Evolutionary conservation across 2,888 invertebrate species (phyloP).

Genomic region (Drosophila putrida): DNA sequence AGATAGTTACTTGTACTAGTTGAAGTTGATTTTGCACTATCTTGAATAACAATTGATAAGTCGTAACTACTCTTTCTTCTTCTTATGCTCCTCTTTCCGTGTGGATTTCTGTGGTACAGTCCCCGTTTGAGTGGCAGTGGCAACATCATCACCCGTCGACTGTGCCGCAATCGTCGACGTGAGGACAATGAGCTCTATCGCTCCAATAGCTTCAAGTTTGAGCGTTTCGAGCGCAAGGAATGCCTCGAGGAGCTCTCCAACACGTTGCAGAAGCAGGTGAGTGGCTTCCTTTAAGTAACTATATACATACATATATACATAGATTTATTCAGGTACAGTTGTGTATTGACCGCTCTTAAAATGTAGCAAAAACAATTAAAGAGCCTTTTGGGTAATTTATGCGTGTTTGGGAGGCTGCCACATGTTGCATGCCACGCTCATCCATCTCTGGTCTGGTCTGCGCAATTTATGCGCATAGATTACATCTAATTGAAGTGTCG

Average conservation of each 20-base stretch:
- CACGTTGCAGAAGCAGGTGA: slow-evolving; percentile 90
- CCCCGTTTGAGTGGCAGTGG: slow-evolving; percentile 84
- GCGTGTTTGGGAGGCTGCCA: slow-evolving; percentile 45
- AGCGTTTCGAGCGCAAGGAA: slow-evolving; percentile 91
- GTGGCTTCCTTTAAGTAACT: slow-evolving; percentile 63
- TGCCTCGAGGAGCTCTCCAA: slow-evolving; percentile 88
- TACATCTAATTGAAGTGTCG: slow-evolving; percentile 70
- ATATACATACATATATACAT: not conserved
- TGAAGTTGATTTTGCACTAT: slow-evolving; percentile 1
- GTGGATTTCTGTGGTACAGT: slow-evolving; percentile 48
- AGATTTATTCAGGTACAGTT: slow-evolving; percentile 30
- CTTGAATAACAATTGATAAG: slow-evolving; percentile 16
- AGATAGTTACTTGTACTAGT: not conserved
- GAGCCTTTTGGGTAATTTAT: slow-evolving; percentile 39
- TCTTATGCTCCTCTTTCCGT: not conserved
- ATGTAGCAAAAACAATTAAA: slow-evolving; percentile 28
- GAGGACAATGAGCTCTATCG: slow-evolving; percentile 94
- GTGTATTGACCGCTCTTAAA: slow-evolving; percentile 16
- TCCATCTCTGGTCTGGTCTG: slow-evolving; percentile 39
- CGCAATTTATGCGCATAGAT: slow-evolving; percentile 78
- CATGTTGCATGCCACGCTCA: slow-evolving; percentile 65
- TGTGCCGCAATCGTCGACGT: slow-evolving; percentile 90
- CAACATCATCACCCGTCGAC: slow-evolving; percentile 88
- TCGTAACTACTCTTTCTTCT: not conserved
- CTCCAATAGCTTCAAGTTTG: slow-evolving; percentile 95